phyloP scores from a whole-genome alignment of 2,888 invertebrate genomes.

The Octonoba sinensis region DNA sequence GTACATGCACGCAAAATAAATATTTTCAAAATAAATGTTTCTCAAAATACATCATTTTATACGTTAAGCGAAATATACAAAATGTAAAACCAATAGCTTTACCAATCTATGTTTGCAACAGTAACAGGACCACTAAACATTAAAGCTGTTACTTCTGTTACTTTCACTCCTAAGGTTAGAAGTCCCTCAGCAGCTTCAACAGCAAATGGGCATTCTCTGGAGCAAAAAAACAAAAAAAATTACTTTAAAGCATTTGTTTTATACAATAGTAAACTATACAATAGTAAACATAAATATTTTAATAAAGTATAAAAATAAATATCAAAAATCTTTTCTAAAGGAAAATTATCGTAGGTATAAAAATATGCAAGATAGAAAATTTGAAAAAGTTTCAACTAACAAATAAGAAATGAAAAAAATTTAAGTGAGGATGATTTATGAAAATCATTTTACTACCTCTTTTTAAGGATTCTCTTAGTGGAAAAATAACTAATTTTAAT shows the following conservation, averaged over 20 bases:
- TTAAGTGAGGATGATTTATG: too few relatives aligned
- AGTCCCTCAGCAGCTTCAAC: constrained; percentile 82
- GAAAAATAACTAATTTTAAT: too few relatives aligned
- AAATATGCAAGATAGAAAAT: too few relatives aligned
- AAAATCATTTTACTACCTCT: too few relatives aligned
- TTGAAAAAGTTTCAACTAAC: too few relatives aligned
- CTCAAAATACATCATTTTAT: too few relatives aligned
- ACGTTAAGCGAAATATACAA: too few relatives aligned
- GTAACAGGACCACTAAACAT: constrained; percentile 76
- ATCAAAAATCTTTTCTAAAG: background rate
- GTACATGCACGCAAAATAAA: too few relatives aligned
- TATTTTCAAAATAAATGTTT: too few relatives aligned
- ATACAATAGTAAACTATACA: background rate
- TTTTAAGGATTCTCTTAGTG: too few relatives aligned
- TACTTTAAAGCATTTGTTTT: background rate
- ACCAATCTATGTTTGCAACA: constrained; percentile 74
- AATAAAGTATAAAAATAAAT: background rate
- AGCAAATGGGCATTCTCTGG: constrained; percentile 80
- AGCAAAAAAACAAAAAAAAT: constrained; percentile 50
- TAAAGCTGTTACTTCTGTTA: constrained; percentile 81
- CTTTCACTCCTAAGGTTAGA: constrained; percentile 80
- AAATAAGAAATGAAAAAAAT: too few relatives aligned
- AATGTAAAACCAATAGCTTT: constrained; percentile 27
- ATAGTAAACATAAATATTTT: background rate
- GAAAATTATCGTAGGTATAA: background rate